Conservation (phyloP, 2,797 vertebrate genomes). For the Dermochelys coriacea region DNA sequence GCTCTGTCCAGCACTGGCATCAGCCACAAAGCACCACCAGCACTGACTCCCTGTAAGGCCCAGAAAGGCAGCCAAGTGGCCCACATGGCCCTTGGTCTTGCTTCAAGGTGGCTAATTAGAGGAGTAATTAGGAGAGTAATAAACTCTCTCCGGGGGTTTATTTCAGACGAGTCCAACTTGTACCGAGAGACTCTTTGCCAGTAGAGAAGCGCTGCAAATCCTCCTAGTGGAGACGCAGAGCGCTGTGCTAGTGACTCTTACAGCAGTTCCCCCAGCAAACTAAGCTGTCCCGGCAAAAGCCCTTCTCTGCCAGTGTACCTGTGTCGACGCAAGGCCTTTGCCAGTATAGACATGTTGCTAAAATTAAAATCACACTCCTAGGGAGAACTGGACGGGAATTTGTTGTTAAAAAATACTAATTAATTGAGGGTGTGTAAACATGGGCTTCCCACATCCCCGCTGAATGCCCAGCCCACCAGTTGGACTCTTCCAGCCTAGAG, state of each 20-base stretch:
- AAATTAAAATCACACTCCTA: neutral
- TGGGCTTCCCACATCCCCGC: neutral
- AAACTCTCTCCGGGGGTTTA: neutral
- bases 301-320: neutral
- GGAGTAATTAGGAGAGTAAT: too few relatives aligned
- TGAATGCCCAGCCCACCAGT: accelerated
- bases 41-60: neutral
- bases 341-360: neutral
- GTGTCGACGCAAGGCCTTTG: too few relatives aligned
- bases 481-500: too few relatives aligned
- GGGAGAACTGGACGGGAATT: neutral
- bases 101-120: too few relatives aligned
- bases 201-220: too few relatives aligned
- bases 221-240: too few relatives aligned
- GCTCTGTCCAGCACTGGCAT: neutral
- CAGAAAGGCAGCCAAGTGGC: neutral
- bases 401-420: neutral
- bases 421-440: neutral
- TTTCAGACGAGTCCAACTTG: neutral
- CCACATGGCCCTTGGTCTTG: too few relatives aligned
- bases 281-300: too few relatives aligned
- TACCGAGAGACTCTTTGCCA: neutral
- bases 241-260: neutral
- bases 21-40: neutral
- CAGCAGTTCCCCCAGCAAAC: neutral